These are phyloP conservation scores for Prionailurus viverrinus DNA, from an alignment of 2,113 vertebrate genomes.

Conservation along the genomic window DNA sequence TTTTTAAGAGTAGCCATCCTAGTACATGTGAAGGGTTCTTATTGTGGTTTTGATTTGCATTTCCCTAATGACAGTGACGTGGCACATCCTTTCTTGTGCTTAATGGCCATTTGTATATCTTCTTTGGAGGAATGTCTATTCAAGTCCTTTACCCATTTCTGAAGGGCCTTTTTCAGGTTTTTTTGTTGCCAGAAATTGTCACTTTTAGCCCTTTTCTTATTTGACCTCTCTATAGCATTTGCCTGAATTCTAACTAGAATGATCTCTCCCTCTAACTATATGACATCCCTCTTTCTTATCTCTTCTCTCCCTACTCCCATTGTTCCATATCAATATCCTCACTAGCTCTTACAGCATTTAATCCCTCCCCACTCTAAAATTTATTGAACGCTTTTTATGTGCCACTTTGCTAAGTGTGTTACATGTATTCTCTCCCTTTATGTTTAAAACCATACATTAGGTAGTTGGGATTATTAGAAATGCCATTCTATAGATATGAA, in stretches of 20 bases:
- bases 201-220: not conserved
- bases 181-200: not conserved
- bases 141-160: not conserved
- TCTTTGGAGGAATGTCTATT: conserved; percentile 3
- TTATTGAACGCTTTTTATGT: not conserved
- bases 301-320: not conserved
- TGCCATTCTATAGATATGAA: not conserved
- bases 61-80: not conserved
- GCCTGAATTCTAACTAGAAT: not conserved
- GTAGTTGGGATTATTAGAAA: not conserved
- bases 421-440: not conserved
- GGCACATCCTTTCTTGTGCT: not conserved
- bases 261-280: not conserved
- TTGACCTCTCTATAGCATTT: not conserved
- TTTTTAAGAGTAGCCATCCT: not conserved
- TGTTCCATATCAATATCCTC: not conserved
- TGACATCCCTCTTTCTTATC: not conserved
- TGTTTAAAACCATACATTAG: not conserved
- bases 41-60: not conserved
- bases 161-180: not conserved
- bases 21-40: not conserved
- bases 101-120: not conserved
- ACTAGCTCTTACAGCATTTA: not conserved
- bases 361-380: not conserved
- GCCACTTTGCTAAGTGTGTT: not conserved